Evolutionary conservation across 2,888 invertebrate genomes (phyloP), one percentile per base, ranked within the genome.

Genomic region (Hipparchia semele): DNA sequence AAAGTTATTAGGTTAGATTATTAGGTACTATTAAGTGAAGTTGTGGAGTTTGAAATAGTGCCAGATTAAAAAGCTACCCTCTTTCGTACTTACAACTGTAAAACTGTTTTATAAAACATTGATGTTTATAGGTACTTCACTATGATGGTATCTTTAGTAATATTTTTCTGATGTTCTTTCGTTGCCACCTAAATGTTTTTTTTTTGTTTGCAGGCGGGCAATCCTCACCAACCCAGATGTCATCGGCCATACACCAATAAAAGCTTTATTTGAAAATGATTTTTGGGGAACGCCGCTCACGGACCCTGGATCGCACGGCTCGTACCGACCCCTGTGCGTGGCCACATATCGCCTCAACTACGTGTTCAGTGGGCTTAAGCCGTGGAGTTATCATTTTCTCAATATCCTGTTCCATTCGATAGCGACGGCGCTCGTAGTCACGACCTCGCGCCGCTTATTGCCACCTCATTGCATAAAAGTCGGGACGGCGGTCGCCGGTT

Each of bases 241-340:
- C 83, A 95, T 97, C 83, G 96, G 98, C 76, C 96, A 96, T 81
- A 97, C 97, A 76, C 96, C 98, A 74, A 96, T 98, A 95, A 95
- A 95, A 81, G 96, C 96, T 80, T 95, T 99, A 81, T 96, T 99
- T 86, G 95, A 96, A 88, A 97, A 99, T 94, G 99, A 99, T 94
- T 99, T 99, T 94, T 99, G 99, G 99, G 99, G 99, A 68, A 99
- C 99, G 60, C 98, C 99, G 74, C 94, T 99, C 82, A 96, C 96
- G 80, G 98, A 98, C 93, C 96, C 96, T 78, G 99, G 99, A 69
- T 99, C 99, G 12, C 99, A 99, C 94, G 99, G 99, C 84, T 99
- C 99, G 72, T 99, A 99, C 94, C 95, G 99, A 54, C 99, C 99
- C 68, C 94, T 99, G 81, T 97, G 97, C 88, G 97, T 98, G 78